phyloP scores from a whole-genome alignment of 1,140 invertebrate species.

The Drosophila nebulosa region DNA sequence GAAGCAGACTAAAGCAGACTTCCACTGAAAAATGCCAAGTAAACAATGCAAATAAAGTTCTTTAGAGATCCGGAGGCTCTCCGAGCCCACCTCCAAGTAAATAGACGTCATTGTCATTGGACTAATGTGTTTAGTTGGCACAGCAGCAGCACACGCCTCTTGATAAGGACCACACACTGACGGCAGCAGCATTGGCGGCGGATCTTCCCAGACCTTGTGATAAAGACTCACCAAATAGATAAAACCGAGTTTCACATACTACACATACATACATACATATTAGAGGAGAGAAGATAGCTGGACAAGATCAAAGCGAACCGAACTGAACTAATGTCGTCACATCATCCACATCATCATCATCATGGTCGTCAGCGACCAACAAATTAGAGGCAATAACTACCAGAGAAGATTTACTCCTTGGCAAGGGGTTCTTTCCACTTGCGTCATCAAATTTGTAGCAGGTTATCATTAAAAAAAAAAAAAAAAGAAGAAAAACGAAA shows the following conservation, averaged over 20 bases:
- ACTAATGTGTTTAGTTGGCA: conserved; percentile 1
- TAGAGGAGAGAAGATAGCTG: conserved; percentile 1
- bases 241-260: conserved; percentile 4
- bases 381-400: conserved; percentile 59
- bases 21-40: conserved; percentile 5
- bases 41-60: background rate
- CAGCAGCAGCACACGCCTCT: conserved; percentile 39
- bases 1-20: background rate
- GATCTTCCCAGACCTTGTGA: conserved; percentile 4
- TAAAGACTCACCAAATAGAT: conserved; percentile 13
- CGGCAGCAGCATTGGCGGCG: background rate
- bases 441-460: conserved; percentile 72
- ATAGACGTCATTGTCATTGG: conserved; percentile 1
- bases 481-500: background rate
- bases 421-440: conserved; percentile 34
- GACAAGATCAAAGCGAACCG: conserved; percentile 57
- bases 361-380: conserved; percentile 30
- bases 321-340: conserved; percentile 47
- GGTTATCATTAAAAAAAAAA: conserved; percentile 41
- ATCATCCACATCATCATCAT: conserved; percentile 31
- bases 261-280: background rate
- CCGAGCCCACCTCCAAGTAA: conserved; percentile 18
- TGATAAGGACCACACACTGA: conserved; percentile 63
- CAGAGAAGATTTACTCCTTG: conserved; percentile 8
- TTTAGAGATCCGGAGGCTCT: too few species aligned